Evolutionary conservation across 2,113 vertebrate genomes (phyloP), one percentile per base, ranked within the genome.

Genomic region (Chloroceryle aenea): DNA sequence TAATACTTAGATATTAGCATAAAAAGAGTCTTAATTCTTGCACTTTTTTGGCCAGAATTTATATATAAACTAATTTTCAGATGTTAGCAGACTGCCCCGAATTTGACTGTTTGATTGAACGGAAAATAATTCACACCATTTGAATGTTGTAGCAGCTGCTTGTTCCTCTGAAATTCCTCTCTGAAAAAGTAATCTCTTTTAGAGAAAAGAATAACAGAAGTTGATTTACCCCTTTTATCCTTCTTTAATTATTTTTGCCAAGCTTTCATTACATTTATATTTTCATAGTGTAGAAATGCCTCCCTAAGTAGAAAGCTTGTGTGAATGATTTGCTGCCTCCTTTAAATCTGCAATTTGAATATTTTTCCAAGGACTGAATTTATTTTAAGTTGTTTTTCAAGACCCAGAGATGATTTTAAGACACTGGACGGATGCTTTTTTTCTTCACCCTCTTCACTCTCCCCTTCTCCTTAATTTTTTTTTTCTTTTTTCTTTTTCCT

Each of bases 381-480:
- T 45, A 10, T 40, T 5, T 14, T 58, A 87, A 34, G 7, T 22
- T 21, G 4, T 62, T 84, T 53, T 36, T 30, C 30, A 74, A 83
- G 77, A 79, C 17, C 6, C 10, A 17, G 22, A 1, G 42, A 26
- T 4, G 0, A 30, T 86, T 86, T 89, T 76, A 88, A 73, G n/a
- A 27, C 6, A 19, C 4, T 6, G n/a, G 10, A n/a, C 59, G 1
- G 45, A 5, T 50, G 1, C 32, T 1, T 47, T 5, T 38, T 5
- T 15, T 16, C 34, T 4, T 63, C 6, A 23, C 23, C 17, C 4
- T 42, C 5, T 29, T 20, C 3, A 6, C 14, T 29, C 8, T 1
- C 2, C 1, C 6, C 7, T 6, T 1, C 12, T 9, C 7, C 4
- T 5, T 6, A 1, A 8, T 0, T 15, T 66, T 73, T 27, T 27